phyloP scores from a whole-genome alignment of 64 coral and sea anemone genomes.

The Acropora tenuis region DNA sequence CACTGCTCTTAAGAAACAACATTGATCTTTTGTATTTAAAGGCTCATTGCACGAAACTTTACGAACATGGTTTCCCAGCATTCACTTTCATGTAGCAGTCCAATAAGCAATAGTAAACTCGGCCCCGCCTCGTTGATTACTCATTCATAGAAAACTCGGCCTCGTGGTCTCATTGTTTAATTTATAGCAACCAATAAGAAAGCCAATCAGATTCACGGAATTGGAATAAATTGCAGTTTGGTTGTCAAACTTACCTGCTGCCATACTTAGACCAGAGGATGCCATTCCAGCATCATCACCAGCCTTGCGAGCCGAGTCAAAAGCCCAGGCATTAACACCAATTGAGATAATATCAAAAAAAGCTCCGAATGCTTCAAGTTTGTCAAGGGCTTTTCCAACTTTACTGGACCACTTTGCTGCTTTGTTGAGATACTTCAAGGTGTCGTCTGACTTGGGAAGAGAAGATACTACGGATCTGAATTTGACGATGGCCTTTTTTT shows the following conservation, averaged over 20 bases:
- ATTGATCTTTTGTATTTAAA: background rate
- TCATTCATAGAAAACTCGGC: background rate
- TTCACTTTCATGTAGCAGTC: background rate
- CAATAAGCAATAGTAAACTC: background rate
- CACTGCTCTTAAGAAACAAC: background rate
- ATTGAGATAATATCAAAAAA: constrained; percentile 20
- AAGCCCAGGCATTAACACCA: constrained; percentile 27
- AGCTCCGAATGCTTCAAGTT: background rate
- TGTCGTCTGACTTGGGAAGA: constrained; percentile 11
- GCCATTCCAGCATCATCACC: constrained; percentile 37
- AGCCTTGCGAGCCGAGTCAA: constrained; percentile 31
- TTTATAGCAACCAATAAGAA: constrained; percentile 3
- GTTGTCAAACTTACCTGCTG: constrained; percentile 23
- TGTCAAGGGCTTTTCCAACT: constrained; percentile 22
- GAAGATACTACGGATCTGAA: background rate
- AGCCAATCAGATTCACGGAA: constrained; percentile 12
- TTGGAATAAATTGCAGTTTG: background rate
- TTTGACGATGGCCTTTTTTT: background rate
- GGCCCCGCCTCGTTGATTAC: constrained; percentile 11
- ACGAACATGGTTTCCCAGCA: background rate
- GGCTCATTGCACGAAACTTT: background rate
- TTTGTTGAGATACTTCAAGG: constrained; percentile 20
- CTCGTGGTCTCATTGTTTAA: constrained; percentile 5
- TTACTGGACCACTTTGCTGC: constrained; percentile 32
- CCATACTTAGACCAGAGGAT: constrained; percentile 23